Evolutionary conservation across 2,113 vertebrate species (phyloP), one percentile per base, ranked within the genome.

Genomic region (Scortum barcoo): DNA sequence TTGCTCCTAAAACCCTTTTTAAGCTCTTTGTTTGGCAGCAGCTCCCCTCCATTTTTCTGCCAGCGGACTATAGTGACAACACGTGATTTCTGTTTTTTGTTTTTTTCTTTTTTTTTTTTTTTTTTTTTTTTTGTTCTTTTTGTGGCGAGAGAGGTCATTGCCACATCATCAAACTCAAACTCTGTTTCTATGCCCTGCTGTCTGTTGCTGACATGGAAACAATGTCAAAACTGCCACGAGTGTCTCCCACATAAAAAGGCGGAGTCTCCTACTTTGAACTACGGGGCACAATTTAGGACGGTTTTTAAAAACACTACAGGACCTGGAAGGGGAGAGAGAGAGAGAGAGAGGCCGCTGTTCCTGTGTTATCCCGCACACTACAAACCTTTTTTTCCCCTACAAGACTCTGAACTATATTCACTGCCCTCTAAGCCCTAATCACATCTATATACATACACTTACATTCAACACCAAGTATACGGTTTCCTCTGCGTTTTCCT

Each of bases 81-180:
- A 84, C 78, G 22, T 54, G 9, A 82, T 38, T 82, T 75, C 80
- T 72, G 56, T 71, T 51, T 50, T 72, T 69, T 44, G 44, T 70
- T 48, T 42, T 36, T 26, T 16, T 13, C 19, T 17, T 44, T 19
- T 51, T 51, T 72, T 50, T 69, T 44, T 65, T 20, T 57, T 58
- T 74, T 42, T 36, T 26, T 16, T 13, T 19, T 17, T 44, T 19
- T 51, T 51, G 69, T 50, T 69, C 44, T 65, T 20, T 57, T 58
- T 74, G 78, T 90, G 87, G 75, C 36, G n/a, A 87, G 76, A 72
- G 58, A 88, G 76, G 56, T 89, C 79, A 70, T 72, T 42, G 91
- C 91, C 89, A 91, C 92, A 77, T 88, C 87, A 88, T 88, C 90
- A 56, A 56, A 74, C 85, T 87, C 81, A 8, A 83, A 82, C 73